A percentile compares a stretch with the other conserved stretches of the same genome.
phyloP scores from a whole-genome alignment of 2,797 vertebrate genomes.

The Coluber constrictor region DNA sequence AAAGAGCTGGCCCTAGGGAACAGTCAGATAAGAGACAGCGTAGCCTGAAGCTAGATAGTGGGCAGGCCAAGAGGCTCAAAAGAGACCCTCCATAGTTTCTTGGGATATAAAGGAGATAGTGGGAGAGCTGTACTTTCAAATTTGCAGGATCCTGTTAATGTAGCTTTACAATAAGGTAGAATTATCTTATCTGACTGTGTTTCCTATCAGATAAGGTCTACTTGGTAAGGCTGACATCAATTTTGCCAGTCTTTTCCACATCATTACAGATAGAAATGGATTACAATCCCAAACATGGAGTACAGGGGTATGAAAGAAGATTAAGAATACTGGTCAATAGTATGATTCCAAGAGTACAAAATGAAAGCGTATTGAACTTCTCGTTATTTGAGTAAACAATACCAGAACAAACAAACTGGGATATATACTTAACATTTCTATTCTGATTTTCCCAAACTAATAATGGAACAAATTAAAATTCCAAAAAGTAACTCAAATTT shows the following conservation, averaged over 20 bases:
- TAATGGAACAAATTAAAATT: background rate
- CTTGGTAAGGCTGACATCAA: background rate
- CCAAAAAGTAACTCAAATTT: background rate
- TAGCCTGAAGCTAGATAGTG: background rate
- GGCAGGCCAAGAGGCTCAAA: background rate
- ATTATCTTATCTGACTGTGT: background rate
- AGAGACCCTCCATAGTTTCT: background rate
- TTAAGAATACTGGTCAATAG: background rate
- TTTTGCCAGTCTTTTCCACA: background rate
- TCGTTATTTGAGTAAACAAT: background rate
- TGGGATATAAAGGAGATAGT: background rate
- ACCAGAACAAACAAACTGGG: background rate
- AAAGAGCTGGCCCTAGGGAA: background rate
- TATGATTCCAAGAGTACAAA: background rate
- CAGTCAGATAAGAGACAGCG: background rate
- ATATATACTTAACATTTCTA: background rate
- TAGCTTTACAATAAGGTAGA: background rate
- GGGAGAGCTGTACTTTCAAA: background rate
- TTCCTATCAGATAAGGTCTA: too few relatives aligned
- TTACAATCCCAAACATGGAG: background rate
- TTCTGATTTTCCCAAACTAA: background rate
- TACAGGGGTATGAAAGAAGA: background rate
- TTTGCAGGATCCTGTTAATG: background rate
- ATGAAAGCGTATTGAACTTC: background rate
- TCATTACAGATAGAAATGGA: background rate